These are phyloP conservation scores for Limnephilus rhombicus DNA, from an alignment of 2,888 invertebrate species.

Conservation along the genomic window DNA sequence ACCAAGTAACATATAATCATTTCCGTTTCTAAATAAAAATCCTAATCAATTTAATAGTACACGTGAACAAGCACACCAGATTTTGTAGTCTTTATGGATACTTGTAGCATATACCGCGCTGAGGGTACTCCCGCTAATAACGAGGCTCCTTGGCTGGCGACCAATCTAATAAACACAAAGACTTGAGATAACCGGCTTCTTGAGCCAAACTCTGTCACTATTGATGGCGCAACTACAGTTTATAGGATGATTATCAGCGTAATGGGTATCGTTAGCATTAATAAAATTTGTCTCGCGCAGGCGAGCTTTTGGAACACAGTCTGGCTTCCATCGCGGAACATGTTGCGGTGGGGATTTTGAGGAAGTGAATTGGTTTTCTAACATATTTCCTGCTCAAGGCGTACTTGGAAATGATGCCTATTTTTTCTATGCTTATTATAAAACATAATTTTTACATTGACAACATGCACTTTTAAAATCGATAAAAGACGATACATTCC, in stretches of 20 bases:
- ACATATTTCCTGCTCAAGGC: background rate
- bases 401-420: background rate
- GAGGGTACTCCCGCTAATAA: slow-evolving; percentile 11
- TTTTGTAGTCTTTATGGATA: background rate
- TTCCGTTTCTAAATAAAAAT: too few species aligned
- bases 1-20: too few species aligned
- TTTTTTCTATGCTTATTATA: background rate
- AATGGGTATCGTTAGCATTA: slow-evolving; percentile 4
- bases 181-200: slow-evolving; percentile 49
- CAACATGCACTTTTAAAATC: too few species aligned
- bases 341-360: background rate
- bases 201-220: slow-evolving; percentile 38
- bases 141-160: slow-evolving; percentile 51
- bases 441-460: background rate
- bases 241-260: slow-evolving; percentile 24
- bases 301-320: slow-evolving; percentile 1
- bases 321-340: background rate
- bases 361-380: background rate
- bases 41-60: background rate
- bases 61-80: background rate
- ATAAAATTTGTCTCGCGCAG: slow-evolving; percentile 16
- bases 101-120: background rate
- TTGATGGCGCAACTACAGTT: slow-evolving; percentile 26
- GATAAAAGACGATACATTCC: too few species aligned
- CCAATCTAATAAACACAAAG: slow-evolving; percentile 60